Evolutionary conservation across 2,797 vertebrate genomes (phyloP).

Genomic region (Eulemur rubriventer): DNA sequence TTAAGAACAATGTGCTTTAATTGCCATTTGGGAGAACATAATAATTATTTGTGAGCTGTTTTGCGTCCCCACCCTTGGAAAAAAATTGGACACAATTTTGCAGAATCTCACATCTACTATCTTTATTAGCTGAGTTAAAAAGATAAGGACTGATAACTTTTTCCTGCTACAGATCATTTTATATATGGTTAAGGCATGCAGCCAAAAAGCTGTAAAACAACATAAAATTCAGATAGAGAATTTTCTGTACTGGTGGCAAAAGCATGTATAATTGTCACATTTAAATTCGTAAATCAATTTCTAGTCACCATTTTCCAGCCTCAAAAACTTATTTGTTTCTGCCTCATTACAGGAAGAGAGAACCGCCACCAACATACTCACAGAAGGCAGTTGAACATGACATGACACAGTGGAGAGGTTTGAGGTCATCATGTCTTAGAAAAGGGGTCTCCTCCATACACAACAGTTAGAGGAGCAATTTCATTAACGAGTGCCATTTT

Average conservation of each 20-base stretch:
- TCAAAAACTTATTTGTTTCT: neutral
- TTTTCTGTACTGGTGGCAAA: slow-evolving; percentile 6
- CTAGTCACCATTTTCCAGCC: neutral
- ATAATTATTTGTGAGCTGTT: neutral
- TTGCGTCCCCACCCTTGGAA: neutral
- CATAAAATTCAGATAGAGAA: neutral
- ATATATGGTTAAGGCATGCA: neutral
- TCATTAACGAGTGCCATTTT: neutral
- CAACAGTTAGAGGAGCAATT: neutral
- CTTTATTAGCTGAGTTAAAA: slow-evolving; percentile 9
- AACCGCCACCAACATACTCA: neutral
- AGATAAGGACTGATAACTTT: neutral
- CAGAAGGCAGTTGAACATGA: neutral
- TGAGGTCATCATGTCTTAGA: neutral
- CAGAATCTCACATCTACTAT: neutral
- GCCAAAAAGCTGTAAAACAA: neutral
- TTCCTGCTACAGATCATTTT: neutral
- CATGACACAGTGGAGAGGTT: neutral
- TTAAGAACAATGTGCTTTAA: neutral
- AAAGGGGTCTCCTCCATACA: neutral
- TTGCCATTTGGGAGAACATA: slow-evolving; percentile 2
- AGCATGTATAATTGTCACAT: neutral
- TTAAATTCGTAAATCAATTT: neutral
- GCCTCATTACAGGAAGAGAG: neutral
- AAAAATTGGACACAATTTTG: neutral